Conservation (phyloP, 2,888 invertebrate genomes). For the Ceramica pisi region DNA sequence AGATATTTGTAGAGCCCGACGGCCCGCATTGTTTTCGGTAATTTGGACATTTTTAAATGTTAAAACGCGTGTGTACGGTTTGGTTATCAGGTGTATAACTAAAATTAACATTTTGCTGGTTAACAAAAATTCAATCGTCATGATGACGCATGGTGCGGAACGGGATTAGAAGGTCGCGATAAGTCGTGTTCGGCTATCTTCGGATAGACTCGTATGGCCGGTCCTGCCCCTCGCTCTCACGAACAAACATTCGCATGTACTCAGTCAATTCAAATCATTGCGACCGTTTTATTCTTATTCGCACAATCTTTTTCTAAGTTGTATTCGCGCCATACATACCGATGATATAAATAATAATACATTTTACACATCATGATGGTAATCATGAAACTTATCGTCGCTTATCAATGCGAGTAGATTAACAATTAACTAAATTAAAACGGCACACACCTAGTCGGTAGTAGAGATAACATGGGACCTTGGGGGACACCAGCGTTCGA, state of each 20-base stretch:
- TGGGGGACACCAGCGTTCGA: constrained; percentile 11
- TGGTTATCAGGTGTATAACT: constrained; percentile 17
- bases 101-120: background rate
- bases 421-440: background rate
- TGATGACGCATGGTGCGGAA: background rate
- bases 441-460: background rate
- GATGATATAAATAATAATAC: no score
- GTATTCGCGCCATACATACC: no score
- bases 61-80: constrained; percentile 29
- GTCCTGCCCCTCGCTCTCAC: no score
- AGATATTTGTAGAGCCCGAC: constrained; percentile 86
- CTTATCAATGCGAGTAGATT: constrained; percentile 9
- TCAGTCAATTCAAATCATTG: background rate
- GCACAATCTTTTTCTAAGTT: background rate
- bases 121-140: background rate
- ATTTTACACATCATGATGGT: no score
- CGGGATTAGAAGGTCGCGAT: background rate
- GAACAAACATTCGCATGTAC: background rate
- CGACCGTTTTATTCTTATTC: background rate
- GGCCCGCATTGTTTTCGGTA: constrained; percentile 83
- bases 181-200: background rate
- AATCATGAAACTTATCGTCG: background rate
- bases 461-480: constrained; percentile 18
- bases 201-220: no score
- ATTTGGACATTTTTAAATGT: constrained; percentile 51